Evolutionary conservation across 2,797 vertebrate genomes (phyloP), one percentile per base, ranked within the genome.

Genomic region (Lacerta bilineata): DNA sequence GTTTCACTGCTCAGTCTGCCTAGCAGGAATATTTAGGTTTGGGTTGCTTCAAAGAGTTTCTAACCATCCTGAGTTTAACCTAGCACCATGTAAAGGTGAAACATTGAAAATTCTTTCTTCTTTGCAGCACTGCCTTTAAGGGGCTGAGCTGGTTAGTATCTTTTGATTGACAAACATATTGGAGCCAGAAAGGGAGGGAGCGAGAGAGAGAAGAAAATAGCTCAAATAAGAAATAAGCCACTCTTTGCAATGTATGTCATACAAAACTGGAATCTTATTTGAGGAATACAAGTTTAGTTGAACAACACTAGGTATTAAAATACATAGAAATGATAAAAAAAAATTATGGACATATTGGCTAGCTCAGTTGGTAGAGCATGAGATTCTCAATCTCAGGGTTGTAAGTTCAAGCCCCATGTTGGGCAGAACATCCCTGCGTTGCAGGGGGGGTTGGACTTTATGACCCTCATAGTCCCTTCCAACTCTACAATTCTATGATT

Each of bases 21-120:
- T 84, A 90, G 85, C 88, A 92, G 94, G 93, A 95, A 91, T 93
- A 93, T 95, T 95, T 89, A 75, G 86, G 90, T 93, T 95, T 93
- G 91, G 61, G 86, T 93, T 83, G 88, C 92, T 95, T 95, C 83
- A 71, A 17, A 93, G 93, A 68, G 88, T 91, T 95, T 93, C 88
- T 83, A 27, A 83, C 87, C 89, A 36, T 59, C 90, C 88, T 3
- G 25, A 87, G 68, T 78, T 90, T 86, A 93, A 86, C 72, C 84
- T 41, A 55, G 83, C 33, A 10, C 0, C 5, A 27, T 25, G 43
- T 87, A 91, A 93, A 93, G 94, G 93, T 88, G 91, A 87, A 86
- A 89, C 33, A 10, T 76, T 89, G 83, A 2, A 90, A 91, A 83
- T 1, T 5, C 88, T 91, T 79, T 90, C 1, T 86, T 92, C 66